Conservation (phyloP, 2,113 vertebrate species). For the Anarrhichthys ocellatus region DNA sequence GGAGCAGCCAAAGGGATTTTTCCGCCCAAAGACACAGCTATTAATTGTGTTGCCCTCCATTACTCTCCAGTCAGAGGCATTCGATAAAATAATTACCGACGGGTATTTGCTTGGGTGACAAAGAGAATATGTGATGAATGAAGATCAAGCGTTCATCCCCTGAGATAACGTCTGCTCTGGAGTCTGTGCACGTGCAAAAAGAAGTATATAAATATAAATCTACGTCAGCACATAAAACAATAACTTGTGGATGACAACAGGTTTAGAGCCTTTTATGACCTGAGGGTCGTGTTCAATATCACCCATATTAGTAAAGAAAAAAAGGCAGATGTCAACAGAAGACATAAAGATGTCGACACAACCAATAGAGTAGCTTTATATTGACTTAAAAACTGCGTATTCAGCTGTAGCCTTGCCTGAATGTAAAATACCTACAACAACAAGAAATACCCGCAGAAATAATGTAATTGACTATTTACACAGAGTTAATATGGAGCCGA, state of each 20-base stretch:
- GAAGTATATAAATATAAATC: background rate
- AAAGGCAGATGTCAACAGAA: background rate
- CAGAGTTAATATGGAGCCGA: background rate
- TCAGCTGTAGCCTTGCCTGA: background rate
- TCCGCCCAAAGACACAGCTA: constrained; percentile 60
- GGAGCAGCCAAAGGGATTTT: constrained; percentile 55
- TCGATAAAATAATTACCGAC: constrained; percentile 69
- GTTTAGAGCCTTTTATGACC: constrained; percentile 10
- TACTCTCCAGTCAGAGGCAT: constrained; percentile 68
- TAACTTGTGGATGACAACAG: constrained; percentile 8
- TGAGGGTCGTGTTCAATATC: constrained; percentile 1
- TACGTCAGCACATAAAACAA: constrained; percentile 20
- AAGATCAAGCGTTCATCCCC: constrained; percentile 56
- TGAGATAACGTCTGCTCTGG: constrained; percentile 40
- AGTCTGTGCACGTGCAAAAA: constrained; percentile 19
- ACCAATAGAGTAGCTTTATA: background rate
- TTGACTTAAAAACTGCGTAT: background rate
- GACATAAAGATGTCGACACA: background rate
- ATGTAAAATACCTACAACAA: background rate
- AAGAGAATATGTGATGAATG: constrained; percentile 74
- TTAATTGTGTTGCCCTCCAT: constrained; percentile 73
- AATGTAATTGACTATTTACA: background rate
- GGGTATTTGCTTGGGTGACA: constrained; percentile 68
- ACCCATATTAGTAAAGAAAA: background rate
- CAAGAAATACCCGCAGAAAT: background rate